phyloP scores from a whole-genome alignment of 1,140 invertebrate genomes.

The Pentalonia nigronervosa region DNA sequence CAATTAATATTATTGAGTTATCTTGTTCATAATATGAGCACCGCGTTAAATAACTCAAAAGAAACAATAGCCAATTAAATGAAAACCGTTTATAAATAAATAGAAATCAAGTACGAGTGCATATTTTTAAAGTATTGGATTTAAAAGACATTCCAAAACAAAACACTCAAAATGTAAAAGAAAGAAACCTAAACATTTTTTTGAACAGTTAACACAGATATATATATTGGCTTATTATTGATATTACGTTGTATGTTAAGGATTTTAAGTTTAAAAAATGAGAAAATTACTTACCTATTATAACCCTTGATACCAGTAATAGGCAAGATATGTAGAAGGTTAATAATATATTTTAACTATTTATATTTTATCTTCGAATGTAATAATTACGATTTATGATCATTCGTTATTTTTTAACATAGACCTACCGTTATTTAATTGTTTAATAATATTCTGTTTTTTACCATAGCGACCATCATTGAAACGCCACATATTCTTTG shows the following conservation, averaged over 20 bases:
- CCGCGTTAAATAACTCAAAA: background rate
- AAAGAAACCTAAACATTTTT: background rate
- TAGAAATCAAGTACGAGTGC: background rate
- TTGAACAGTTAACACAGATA: background rate
- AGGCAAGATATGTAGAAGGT: background rate
- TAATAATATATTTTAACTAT: background rate
- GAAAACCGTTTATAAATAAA: background rate
- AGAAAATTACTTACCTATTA: background rate
- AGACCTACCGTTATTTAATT: background rate
- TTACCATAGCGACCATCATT: background rate
- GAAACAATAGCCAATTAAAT: background rate
- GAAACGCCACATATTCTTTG: background rate
- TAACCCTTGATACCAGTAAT: background rate
- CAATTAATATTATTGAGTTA: background rate
- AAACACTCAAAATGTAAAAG: background rate
- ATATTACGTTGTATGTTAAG: background rate
- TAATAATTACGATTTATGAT: background rate
- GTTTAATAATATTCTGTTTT: background rate
- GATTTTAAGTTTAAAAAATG: background rate
- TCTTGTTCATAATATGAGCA: background rate
- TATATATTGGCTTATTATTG: background rate
- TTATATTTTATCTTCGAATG: background rate
- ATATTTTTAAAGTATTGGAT: background rate
- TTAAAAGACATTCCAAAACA: background rate
- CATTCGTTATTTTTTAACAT: background rate